Evolutionary conservation across 2,113 vertebrate genomes (phyloP).

Genomic region (Coreoperca whiteheadi): DNA sequence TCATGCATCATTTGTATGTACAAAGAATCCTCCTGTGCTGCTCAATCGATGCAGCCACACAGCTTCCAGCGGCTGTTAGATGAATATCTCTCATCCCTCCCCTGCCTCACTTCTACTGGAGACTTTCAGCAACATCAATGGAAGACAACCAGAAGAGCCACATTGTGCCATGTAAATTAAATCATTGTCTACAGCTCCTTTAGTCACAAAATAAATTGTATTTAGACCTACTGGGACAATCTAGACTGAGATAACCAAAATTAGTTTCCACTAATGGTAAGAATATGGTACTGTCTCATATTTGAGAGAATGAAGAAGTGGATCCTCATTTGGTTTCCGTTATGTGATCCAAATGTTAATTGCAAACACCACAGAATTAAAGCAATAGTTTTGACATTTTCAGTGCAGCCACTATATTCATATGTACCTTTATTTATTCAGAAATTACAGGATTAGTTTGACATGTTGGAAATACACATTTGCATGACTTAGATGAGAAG

Average conservation of each 20-base stretch:
- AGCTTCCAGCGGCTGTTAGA: conserved; percentile 48
- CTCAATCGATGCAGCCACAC: conserved; percentile 53
- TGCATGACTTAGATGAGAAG: not conserved
- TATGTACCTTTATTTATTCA: not conserved
- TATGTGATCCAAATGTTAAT: conserved; percentile 34
- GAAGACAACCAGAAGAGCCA: conserved; percentile 26
- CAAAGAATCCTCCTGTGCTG: conserved; percentile 36
- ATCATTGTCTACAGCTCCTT: conserved; percentile 38
- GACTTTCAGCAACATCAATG: conserved; percentile 44
- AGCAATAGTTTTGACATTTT: not conserved
- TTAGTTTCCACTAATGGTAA: conserved; percentile 1
- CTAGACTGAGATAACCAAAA: conserved; percentile 46
- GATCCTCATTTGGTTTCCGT: conserved; percentile 36
- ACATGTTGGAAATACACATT: not conserved
- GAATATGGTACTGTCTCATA: not conserved
- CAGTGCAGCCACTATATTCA: not conserved
- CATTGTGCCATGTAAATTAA: conserved; percentile 48
- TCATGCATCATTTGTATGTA: conserved; percentile 58
- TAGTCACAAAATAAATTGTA: conserved; percentile 34
- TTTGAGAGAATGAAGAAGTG: conserved; percentile 14
- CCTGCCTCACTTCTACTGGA: not conserved
- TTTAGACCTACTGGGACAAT: conserved; percentile 38
- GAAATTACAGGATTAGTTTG: not conserved
- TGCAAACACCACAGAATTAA: not conserved
- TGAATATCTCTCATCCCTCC: conserved; percentile 38